Conservation (phyloP, 2,113 vertebrate genomes). For the Sialia sialis region DNA sequence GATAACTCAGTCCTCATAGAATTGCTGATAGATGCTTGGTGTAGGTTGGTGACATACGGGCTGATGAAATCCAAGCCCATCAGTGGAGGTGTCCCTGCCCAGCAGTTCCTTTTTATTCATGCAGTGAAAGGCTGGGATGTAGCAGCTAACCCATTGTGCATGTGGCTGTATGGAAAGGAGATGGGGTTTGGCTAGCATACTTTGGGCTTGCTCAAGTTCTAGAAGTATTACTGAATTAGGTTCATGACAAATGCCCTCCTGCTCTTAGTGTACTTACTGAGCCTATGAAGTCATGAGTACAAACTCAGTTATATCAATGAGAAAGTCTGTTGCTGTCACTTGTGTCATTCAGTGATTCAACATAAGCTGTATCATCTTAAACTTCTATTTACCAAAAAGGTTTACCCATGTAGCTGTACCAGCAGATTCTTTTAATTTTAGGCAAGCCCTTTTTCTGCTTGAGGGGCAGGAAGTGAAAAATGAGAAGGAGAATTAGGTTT, state of each 20-base stretch:
- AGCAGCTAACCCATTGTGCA: not conserved
- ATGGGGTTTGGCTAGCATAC: not conserved
- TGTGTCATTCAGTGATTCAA: not conserved
- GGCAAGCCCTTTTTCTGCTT: not conserved
- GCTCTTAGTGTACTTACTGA: not conserved
- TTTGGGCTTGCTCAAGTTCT: not conserved
- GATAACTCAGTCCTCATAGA: not conserved
- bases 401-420: not conserved
- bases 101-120: slow-evolving; percentile 39
- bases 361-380: not conserved
- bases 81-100: not conserved
- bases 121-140: not conserved
- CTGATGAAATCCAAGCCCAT: not conserved
- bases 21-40: not conserved
- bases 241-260: not conserved
- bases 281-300: not conserved
- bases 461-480: not conserved
- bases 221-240: not conserved
- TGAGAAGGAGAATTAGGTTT: not conserved
- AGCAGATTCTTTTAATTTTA: not conserved
- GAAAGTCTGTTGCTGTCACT: not conserved
- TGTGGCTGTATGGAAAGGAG: not conserved
- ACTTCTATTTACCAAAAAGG: not conserved
- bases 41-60: not conserved
- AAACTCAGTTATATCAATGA: not conserved